These are phyloP conservation scores for Diarsia mendica DNA, from an alignment of 2,888 invertebrate genomes.

Conservation along the genomic window DNA sequence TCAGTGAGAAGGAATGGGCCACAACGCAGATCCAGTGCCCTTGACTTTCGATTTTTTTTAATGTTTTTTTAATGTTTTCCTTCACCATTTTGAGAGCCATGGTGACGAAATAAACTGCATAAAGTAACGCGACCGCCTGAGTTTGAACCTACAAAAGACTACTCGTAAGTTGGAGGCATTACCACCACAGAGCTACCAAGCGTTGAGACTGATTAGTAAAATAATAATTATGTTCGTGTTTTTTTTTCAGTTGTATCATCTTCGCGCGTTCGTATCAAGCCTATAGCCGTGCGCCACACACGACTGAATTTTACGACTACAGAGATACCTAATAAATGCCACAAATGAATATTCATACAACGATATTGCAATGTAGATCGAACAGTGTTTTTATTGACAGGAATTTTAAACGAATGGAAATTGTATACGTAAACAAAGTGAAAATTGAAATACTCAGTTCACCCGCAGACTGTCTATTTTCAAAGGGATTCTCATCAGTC, in stretches of 20 bases:
- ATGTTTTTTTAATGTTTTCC: too few species aligned
- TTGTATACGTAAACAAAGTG: constrained; percentile 15
- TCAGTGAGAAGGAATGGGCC: neutral
- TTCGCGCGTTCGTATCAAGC: neutral
- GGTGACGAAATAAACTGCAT: neutral
- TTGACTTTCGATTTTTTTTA: neutral
- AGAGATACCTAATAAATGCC: constrained; percentile 47
- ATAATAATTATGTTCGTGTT: neutral
- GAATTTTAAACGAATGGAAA: constrained; percentile 41
- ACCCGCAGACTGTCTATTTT: neutral
- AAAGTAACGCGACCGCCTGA: neutral
- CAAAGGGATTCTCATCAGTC: neutral
- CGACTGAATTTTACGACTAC: constrained; percentile 21
- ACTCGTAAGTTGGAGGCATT: neutral
- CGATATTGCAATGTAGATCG: constrained; percentile 36
- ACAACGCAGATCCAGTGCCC: neutral
- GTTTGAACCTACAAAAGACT: neutral
- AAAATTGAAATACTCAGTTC: neutral
- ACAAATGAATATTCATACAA: constrained; percentile 51
- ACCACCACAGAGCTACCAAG: neutral
- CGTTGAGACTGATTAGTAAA: neutral
- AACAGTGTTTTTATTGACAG: constrained; percentile 33
- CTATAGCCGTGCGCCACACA: neutral
- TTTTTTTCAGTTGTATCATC: neutral
- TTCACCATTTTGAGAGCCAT: neutral